Percentiles rank a stretch among this genome's conserved stretches.
Conservation (phyloP, 2,113 vertebrate species). For the Machaerirhynchus nigripectus region DNA sequence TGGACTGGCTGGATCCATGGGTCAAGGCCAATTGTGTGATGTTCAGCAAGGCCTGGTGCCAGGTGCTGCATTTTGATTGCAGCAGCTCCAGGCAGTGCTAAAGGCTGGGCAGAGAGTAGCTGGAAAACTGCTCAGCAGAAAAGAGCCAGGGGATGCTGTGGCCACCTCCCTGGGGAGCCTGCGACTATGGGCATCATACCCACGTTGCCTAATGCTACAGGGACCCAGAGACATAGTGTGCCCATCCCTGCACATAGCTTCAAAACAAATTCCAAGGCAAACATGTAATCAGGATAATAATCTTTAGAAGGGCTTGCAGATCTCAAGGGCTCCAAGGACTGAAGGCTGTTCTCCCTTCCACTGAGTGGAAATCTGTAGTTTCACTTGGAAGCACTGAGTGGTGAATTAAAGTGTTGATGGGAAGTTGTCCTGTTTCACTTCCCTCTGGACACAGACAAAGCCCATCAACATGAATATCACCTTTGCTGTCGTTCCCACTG, state of each 20-base stretch:
- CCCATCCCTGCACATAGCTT: background rate
- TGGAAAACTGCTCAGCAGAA: background rate
- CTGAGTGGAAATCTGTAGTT: background rate
- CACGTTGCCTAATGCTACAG: background rate
- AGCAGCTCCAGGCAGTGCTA: background rate
- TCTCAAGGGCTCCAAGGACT: background rate
- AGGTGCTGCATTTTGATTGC: background rate
- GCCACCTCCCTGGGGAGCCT: background rate
- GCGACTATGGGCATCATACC: background rate
- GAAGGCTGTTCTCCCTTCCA: background rate
- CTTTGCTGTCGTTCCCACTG: background rate
- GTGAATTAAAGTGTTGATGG: background rate
- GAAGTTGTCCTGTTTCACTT: background rate
- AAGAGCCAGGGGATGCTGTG: background rate
- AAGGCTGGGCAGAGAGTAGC: background rate
- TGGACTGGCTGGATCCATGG: background rate
- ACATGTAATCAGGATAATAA: background rate
- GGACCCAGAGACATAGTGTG: background rate
- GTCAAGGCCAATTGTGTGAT: background rate
- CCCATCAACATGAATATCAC: background rate
- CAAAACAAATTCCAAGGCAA: background rate
- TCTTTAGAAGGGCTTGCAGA: background rate
- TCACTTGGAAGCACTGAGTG: background rate
- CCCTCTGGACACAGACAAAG: background rate
- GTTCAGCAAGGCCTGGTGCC: background rate